Evolutionary conservation across 2,113 vertebrate genomes (phyloP), one percentile per base, ranked within the genome.

Genomic region (Pogona vitticeps): DNA sequence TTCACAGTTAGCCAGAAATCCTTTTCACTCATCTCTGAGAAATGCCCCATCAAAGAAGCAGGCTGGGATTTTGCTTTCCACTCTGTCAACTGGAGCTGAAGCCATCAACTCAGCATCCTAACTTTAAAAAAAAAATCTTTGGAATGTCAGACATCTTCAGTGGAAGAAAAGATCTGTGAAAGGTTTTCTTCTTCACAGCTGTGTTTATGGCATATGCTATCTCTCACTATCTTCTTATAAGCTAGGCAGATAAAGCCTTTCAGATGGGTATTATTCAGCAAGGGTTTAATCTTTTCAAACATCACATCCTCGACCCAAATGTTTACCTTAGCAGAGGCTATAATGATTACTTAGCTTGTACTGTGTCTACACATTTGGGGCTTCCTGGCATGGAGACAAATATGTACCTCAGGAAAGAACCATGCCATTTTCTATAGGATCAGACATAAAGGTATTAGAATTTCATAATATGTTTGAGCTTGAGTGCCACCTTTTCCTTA

Each of bases 201-300:
- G 88, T 93, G 89, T 96, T 96, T 96, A 93, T 94, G 91, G 90
- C 92, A 92, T 89, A 77, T 88, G 86, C 91, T 86, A 86, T 86
- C 85, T 87, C 90, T 94, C 91, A 90, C 92, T 95, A 86, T 90
- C 85, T 91, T 94, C 86, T 82, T 94, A 93, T 87, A 95, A 93
- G 84, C 80, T 93, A 94, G 94, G 3, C 79, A 0, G 93, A 93
- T 94, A 92, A 20, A 76, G 95, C 91, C 92, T 90, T 93, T 95
- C 90, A 92, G 86, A 95, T 76, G 56, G 75, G 92, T 93, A 92
- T 92, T 95, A 90, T 88, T 92, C 91, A 94, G 80, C 76, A 93
- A 94, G 85, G 95, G 90, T 93, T 93, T 93, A 95, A 94, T 93
- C 84, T 93, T 94, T 89, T 93, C 92, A 92, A 93, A 92, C 65